Base-by-base conservation (phyloP, 2,797 vertebrate genomes). In the Sebastes hopkinsi region DNA sequence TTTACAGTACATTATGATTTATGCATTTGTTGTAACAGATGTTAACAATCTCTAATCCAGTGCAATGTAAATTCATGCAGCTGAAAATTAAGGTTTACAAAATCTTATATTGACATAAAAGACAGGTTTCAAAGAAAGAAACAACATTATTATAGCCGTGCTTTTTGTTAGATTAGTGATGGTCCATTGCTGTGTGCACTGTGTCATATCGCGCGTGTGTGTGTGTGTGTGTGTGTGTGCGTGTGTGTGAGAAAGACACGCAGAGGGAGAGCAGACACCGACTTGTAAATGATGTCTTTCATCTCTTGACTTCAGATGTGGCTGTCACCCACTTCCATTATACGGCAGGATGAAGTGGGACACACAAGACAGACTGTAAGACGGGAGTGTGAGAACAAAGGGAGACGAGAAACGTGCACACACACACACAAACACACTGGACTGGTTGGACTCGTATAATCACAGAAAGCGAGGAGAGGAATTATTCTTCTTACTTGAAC, bases 201-300 rank as follows among this genome's bases (percentile, higher is more conserved):
- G 52, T 38, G 62, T 59, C 29, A 61, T 52, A 76, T 59, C 6
- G 25, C 67, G 52, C 25, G 68, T 30, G 64, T 34, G 27, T 61
- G 42, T 38, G 36, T 18, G 38, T 7, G 38, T 3, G 38, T 1
- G 42, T 32, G 60, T 52, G 50, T 1, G 29, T 18, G 64, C 18
- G 64, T 2, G 64, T 36, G 70, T 55, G 71, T 52, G 76, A 34
- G 61, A 73, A 42, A 69, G 46, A 81, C 75, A 71, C 79, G 83
- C 80, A 90, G 74, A 87, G 75, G 76, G 87, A 77, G 88, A 78
- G 82, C 90, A 90, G 87, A 87, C 90, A 92, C 83, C 83, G 82
- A 78, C 90, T 93, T 94, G 89, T 93, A 94, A 95, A 95, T 93
- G 74, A 94, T 94, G 92, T 92, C 94, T 95, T 95, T 95, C 92